phyloP scores from a whole-genome alignment of 2,113 vertebrate species.

The Brienomyrus longianalis region DNA sequence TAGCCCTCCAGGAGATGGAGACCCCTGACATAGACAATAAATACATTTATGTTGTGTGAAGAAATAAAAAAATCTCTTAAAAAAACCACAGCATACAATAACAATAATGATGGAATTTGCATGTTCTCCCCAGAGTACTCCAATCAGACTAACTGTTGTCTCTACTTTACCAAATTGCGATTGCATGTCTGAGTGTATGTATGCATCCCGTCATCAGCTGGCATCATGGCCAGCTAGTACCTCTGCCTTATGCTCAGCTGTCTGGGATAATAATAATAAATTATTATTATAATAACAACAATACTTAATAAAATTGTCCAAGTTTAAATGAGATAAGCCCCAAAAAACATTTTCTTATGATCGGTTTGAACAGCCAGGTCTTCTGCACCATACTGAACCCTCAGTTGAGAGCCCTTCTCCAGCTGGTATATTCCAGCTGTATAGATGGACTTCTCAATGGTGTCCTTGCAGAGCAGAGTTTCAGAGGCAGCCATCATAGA shows the following conservation, averaged over 20 bases:
- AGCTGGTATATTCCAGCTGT: neutral
- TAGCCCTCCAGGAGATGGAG: too few relatives aligned
- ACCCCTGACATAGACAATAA: neutral
- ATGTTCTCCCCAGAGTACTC: neutral
- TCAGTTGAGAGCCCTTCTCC: neutral
- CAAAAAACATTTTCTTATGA: constrained; percentile 1
- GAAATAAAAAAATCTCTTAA: neutral
- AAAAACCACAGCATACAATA: neutral
- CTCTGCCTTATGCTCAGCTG: neutral
- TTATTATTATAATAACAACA: neutral
- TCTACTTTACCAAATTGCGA: neutral
- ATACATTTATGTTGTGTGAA: neutral
- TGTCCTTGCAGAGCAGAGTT: neutral
- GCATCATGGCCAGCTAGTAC: neutral
- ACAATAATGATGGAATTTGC: neutral
- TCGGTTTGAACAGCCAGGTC: neutral
- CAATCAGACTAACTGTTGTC: neutral
- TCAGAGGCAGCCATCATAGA: neutral
- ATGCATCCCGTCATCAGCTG: neutral
- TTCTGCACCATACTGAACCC: neutral
- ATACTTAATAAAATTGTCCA: neutral
- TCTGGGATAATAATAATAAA: neutral
- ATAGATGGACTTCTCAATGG: neutral
- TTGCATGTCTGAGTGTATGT: neutral
- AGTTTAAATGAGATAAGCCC: neutral